Base-by-base conservation (phyloP, 2,113 vertebrate genomes). In the Cheilinus undulatus region DNA sequence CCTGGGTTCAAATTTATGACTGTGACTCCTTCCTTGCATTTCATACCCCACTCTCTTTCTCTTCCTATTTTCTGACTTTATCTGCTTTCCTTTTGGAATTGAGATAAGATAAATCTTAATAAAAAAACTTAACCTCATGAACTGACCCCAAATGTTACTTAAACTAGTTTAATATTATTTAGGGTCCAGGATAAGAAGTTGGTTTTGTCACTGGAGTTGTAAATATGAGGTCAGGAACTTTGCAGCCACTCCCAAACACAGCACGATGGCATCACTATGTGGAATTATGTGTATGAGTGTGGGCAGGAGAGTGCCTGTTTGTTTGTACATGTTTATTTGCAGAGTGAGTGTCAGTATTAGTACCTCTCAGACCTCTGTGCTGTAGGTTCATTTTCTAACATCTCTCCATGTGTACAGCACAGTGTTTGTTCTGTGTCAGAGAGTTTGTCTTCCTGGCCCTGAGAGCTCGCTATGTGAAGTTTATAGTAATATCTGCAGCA, bases 151-250 rank as follows among this genome's bases (percentile, higher is more conserved):
- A n/a, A n/a, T n/a, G n/a, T n/a, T n/a, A n/a, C n/a, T n/a, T n/a
- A n/a, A n/a, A n/a, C n/a, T n/a, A n/a, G n/a, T n/a, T n/a, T 34
- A 36, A 36, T 65, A 78, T 77, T 82, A 45, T 64, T 82, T 68
- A 69, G 69, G 38, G 53, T 38, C 70, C 69, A 52, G 73, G 78
- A 79, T 46, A 27, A 86, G 82, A 90, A 56, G 2, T 22, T 40
- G 69, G 53, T 59, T 91, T 79, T 68, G 86, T 70, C 78, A 85
- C 74, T 83, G 64, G 66, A 76, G 64, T 68, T 93, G 78, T 89
- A 92, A 90, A 85, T 69, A 59, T 58, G 82, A 69, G 88, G 89
- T 88, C 81, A 88, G n/a, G 76, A 60, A 74, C 69, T 32, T 38
- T 24, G 40, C 64, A 75, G 82, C 84, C 67, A 74, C 73, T 13